Percentiles rank a stretch among this genome's conserved stretches.
phyloP scores from a whole-genome alignment of 2,888 invertebrate species.

The Noctua fimbriata region DNA sequence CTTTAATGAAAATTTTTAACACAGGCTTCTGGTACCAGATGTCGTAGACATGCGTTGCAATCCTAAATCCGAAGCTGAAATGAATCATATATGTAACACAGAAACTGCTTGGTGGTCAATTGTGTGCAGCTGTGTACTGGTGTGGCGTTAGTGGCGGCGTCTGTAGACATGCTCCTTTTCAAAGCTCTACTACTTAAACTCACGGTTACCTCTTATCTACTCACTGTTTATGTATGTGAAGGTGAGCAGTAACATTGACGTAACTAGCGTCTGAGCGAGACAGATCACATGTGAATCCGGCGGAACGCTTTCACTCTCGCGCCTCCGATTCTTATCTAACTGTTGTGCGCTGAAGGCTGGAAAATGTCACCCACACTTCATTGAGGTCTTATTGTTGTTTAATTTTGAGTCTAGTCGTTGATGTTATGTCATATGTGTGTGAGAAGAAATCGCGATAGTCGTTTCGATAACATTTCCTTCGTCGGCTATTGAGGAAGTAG shows the following conservation, averaged over 20 bases:
- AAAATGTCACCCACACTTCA: constrained; percentile 66
- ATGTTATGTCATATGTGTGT: constrained; percentile 25
- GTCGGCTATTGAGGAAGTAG: constrained; percentile 4
- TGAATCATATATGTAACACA: not conserved
- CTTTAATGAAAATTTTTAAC: not conserved
- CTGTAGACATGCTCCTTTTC: not conserved
- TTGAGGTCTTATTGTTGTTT: constrained; percentile 50
- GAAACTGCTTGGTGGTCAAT: not conserved
- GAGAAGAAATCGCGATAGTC: not conserved
- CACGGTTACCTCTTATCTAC: constrained; percentile 35
- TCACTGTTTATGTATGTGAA: constrained; percentile 42
- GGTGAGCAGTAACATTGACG: constrained; percentile 72
- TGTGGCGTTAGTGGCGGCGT: not conserved
- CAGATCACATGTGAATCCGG: constrained; percentile 84
- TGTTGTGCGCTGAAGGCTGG: constrained; percentile 60
- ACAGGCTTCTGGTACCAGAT: too few relatives aligned
- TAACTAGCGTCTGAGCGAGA: constrained; percentile 69
- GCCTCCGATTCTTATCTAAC: constrained; percentile 84
- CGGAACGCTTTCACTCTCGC: constrained; percentile 88
- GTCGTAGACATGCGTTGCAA: not conserved
- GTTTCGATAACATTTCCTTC: constrained; percentile 23
- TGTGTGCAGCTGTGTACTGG: not conserved
- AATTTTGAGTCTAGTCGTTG: constrained; percentile 26
- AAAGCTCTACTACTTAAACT: constrained; percentile 19
- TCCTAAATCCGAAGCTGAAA: not conserved